Evolutionary conservation across 2,888 invertebrate species (phyloP), one percentile per base, ranked within the genome.

Genomic region (Eucera pruinosa): DNA sequence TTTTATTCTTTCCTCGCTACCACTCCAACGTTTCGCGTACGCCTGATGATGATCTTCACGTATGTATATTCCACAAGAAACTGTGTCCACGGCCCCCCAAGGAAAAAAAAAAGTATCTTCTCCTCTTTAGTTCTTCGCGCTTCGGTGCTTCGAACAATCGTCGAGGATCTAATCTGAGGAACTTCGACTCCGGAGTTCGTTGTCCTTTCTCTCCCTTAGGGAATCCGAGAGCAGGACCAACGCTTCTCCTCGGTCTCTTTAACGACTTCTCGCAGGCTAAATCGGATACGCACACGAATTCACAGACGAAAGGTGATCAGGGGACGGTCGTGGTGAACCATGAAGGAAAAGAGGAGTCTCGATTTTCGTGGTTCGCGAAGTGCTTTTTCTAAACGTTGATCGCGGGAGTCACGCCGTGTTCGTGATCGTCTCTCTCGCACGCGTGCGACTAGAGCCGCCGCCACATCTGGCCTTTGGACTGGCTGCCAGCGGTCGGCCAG

Each of bases 401-500:
- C 54, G 55, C 69, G 54, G 50, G 60, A 80, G 86, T 80, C 86
- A 80, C 87, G 86, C 82, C 86, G 85, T 80, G 82, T 36, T 85
- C 84, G 87, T 88, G 88, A 87, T 90, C 85, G 87, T 87, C 90
- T 91, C 91, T 91, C 90, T 90, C 91, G 90, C 91, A 90, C 90
- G 81, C 86, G 87, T 88, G 91, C 91, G 91, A 91, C 91, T 91
- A 91, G 91, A 91, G 91, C 86, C 89, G 89, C 84, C 89, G 88
- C 86, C 90, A 88, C 89, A 91, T 89, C 87, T 89, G 90, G 90
- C 89, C 89, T 91, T 91, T 90, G 89, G 90, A 91, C 91, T 91
- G 90, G 84, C 89, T 90, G 82, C 86, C 83, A 85, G 84, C 85
- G 84, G 82, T 83, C 86, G 82, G 83, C 81, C 82, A 87, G 90